Evolutionary conservation across 2,888 invertebrate genomes (phyloP), one percentile per base, ranked within the genome.

Genomic region (Philhelius pedissequus): DNA sequence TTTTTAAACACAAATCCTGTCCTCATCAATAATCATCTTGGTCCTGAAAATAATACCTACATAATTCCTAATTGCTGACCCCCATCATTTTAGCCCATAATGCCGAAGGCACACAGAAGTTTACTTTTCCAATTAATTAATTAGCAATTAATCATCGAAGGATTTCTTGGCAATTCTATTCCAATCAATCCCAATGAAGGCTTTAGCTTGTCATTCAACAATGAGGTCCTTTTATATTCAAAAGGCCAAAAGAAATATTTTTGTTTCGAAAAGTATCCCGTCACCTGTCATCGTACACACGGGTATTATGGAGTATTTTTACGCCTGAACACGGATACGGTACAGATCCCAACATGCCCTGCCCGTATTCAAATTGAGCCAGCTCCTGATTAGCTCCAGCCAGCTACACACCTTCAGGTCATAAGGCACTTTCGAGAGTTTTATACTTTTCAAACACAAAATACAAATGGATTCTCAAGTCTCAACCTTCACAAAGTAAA

Each of bases 41-140:
- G 78, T 64, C 40, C 50, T 52, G 25, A 25, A 56, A 64, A 45
- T 35, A 76, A 71, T 56, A 27, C 13, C 60, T 27, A 27, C 27
- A 35, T 32, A 20, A 56, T 32, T 62, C 76, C 75, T 84, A 80
- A 84, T 84, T 84, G 80, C 75, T 38, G 52, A 64, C 79, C 79
- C 79, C 64, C 75, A 83, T 78, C 48, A 62, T 54, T 60, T 38
- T 52, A 9, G 20, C 9, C 25, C 22, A 52, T 30, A 52, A 22
- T 48, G 5, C 22, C 22, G 18, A 18, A 25, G 25, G 58, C 58
- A 45, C 32, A 71, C 81, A 58, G 30, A 25, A 64, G 71, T 80
- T 84, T 84, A 80, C 80, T 84, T 80, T 84, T 80, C 84, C 80
- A 84, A 84, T 80, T 84, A 80, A 84, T 84, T 84, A 84, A 84